Conservation (phyloP, 1,140 invertebrate species). For the Formica exsecta region DNA sequence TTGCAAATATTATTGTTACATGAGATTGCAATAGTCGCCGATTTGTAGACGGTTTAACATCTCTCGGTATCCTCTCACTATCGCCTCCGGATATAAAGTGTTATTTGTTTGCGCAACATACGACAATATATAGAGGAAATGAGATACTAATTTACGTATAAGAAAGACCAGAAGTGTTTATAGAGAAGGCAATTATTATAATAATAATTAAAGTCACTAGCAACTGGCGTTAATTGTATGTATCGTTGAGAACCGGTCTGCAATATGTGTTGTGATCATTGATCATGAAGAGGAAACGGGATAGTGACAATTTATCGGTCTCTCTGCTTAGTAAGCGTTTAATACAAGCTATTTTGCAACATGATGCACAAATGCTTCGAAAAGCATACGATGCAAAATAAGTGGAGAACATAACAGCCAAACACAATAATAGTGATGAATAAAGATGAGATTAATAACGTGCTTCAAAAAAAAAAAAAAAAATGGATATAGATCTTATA, state of each 20-base stretch:
- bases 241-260: slow-evolving; percentile 45
- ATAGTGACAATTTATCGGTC: slow-evolving; percentile 36
- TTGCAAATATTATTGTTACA: background rate
- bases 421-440: background rate
- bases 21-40: background rate
- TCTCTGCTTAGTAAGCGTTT: slow-evolving; percentile 11
- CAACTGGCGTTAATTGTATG: slow-evolving; percentile 30
- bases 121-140: background rate
- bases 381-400: slow-evolving; percentile 19
- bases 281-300: slow-evolving; percentile 44
- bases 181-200: slow-evolving; percentile 22
- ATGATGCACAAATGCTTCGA: background rate
- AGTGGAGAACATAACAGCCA: background rate
- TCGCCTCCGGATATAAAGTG: background rate
- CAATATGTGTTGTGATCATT: slow-evolving; percentile 1
- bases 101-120: background rate
- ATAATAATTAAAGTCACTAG: slow-evolving; percentile 45
- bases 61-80: background rate
- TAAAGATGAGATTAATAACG: background rate
- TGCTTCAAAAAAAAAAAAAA: background rate
- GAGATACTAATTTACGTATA: slow-evolving; percentile 42
- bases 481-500: background rate
- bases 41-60: slow-evolving; percentile 1
- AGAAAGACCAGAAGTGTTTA: slow-evolving; percentile 29
- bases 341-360: background rate